Evolutionary conservation across 2,797 vertebrate species (phyloP), one percentile per base, ranked within the genome.

Genomic region (Siniperca scherzeri): DNA sequence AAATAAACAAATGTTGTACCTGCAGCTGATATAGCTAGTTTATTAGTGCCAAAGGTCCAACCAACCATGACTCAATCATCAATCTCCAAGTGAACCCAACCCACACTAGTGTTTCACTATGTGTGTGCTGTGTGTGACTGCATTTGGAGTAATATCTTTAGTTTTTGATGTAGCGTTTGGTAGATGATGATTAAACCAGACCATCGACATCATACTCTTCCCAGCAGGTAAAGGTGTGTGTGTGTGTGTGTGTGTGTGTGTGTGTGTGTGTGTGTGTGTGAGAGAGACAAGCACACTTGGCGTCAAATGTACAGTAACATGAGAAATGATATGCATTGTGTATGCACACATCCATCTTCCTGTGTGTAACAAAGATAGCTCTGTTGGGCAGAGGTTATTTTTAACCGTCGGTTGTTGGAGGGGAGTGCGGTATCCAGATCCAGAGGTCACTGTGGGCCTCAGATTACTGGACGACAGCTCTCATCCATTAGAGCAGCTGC

Each of bases 371-470:
- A 78, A 72, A 84, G 77, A 88, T 46, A 10, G 40, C 72, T 16
- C 66, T 38, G 59, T n/a, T 5, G 27, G 30, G 16, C 50, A 38
- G 59, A 69, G 48, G 84, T 82, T 93, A 91, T 93, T 88, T 92
- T 87, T 88, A 91, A 52, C 67, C 6, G 0, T 4, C 1, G n/a
- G n/a, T 80, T 80, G 64, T 61, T 42, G 64, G 52, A 66, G 74
- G 59, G 48, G 36, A 55, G 62, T 27, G 68, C 56, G 36, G 77
- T 1, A 77, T 82, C 69, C 67, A 27, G 62, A 80, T 78, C 74
- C 74, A 73, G 90, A 91, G 92, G 93, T 91, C 88, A 85, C 12
- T 0, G 33, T 5, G 13, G 70, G 84, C 82, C 72, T 93, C 83
- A 36, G 86, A 82, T 93, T 91, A 89, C 86, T 62, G 60, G 62